Evolutionary conservation across 2,797 vertebrate species (phyloP).

Genomic region (Nothura maculosa): DNA sequence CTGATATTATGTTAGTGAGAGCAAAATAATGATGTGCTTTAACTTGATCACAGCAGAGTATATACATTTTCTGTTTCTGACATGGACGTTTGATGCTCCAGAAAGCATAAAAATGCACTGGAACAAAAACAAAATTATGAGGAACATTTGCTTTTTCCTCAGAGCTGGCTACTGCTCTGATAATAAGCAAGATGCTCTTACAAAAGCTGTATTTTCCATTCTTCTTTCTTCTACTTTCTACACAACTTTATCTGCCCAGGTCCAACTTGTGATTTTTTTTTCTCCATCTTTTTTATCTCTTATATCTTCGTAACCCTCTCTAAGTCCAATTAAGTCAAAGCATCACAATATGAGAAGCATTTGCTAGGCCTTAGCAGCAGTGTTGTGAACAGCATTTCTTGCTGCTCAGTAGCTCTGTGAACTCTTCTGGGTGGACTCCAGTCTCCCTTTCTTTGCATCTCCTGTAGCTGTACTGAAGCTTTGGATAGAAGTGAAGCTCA

Average conservation of each 20-base stretch:
- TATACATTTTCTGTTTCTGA: neutral
- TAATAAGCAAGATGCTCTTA: neutral
- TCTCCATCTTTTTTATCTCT: neutral
- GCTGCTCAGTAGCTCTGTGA: neutral
- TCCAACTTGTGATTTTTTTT: neutral
- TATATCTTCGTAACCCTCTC: neutral
- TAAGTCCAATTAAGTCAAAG: neutral
- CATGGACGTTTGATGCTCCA: neutral
- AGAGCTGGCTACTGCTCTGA: neutral
- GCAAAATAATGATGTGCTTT: neutral
- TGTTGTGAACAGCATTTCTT: neutral
- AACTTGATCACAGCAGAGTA: neutral
- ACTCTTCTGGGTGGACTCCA: neutral
- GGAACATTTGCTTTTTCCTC: neutral
- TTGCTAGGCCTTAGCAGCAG: neutral
- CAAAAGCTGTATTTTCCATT: neutral
- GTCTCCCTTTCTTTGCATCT: neutral
- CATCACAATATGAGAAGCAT: neutral
- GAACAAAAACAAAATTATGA: neutral
- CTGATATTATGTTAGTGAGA: neutral
- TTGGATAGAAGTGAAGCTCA: neutral
- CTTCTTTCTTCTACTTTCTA: neutral
- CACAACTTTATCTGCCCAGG: neutral
- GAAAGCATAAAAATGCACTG: neutral
- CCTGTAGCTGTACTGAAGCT: neutral